Conservation (phyloP, 30 jellyfish, hydroid and myxozoan species). For the Hydra vulgaris region DNA sequence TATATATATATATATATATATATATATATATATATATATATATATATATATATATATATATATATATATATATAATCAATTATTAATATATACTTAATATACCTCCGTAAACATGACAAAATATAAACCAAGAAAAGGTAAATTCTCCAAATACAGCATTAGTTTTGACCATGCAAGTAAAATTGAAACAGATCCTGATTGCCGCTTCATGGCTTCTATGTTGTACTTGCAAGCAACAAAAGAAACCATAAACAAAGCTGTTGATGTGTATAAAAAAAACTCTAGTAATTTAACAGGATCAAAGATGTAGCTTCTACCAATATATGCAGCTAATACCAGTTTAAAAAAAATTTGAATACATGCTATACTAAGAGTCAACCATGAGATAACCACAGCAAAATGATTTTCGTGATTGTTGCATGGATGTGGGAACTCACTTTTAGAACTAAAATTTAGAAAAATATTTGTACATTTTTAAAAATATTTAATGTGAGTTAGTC, state of each 20-base stretch:
- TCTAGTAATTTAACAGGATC: constrained; percentile 60
- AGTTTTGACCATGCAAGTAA: constrained; percentile 51
- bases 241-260: constrained; percentile 73
- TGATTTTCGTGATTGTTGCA: background rate
- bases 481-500: too few species aligned
- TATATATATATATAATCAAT: too few species aligned
- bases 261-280: constrained; percentile 53
- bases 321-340: constrained; percentile 33
- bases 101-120: constrained; percentile 58
- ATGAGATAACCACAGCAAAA: constrained; percentile 23
- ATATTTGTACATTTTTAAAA: too few species aligned
- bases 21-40: too few species aligned
- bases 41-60: too few species aligned
- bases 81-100: too few species aligned
- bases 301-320: constrained; percentile 38
- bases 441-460: too few species aligned
- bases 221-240: constrained; percentile 19
- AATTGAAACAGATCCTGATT: constrained; percentile 42
- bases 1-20: too few species aligned
- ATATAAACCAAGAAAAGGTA: constrained; percentile 48
- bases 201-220: constrained; percentile 24
- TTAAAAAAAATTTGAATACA: constrained; percentile 41
- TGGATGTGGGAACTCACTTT: too few species aligned
- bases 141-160: constrained; percentile 44
- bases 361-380: constrained; percentile 48